phyloP scores from a whole-genome alignment of 2,888 invertebrate genomes.

The Caenorhabditis sp. region DNA sequence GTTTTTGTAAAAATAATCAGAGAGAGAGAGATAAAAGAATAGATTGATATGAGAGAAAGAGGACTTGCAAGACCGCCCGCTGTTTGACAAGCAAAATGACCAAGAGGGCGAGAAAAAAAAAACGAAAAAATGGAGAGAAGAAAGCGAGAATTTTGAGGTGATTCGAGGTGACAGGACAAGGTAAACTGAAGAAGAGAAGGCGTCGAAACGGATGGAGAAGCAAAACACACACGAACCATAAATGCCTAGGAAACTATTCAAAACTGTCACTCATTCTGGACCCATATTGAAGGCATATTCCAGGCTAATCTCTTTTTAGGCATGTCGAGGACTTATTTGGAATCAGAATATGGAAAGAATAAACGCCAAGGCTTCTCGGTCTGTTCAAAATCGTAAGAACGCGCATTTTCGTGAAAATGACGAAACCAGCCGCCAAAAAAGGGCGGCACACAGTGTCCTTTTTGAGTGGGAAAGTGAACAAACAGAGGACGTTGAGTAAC shows the following conservation, averaged over 20 bases:
- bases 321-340: no score
- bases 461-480: conserved; percentile 7
- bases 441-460: no score
- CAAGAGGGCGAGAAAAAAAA: conserved; percentile 2
- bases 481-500: not conserved
- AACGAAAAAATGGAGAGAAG: no score
- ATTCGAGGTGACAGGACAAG: conserved; percentile 46
- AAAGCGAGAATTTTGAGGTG: conserved; percentile 45
- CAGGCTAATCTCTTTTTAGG: no score
- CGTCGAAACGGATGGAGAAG: not conserved
- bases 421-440: no score
- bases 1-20: conserved; percentile 54
- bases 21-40: conserved; percentile 5
- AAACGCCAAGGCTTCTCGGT: no score
- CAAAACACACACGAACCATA: no score
- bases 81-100: conserved; percentile 36
- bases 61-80: not conserved
- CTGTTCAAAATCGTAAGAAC: not conserved
- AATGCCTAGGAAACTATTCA: no score
- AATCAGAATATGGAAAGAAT: no score
- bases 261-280: no score
- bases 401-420: not conserved
- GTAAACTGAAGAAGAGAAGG: conserved; percentile 15
- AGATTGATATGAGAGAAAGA: not conserved
- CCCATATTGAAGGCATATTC: no score